Conservation (phyloP, 2,113 vertebrate genomes). For the Pelvicachromis taeniatus region DNA sequence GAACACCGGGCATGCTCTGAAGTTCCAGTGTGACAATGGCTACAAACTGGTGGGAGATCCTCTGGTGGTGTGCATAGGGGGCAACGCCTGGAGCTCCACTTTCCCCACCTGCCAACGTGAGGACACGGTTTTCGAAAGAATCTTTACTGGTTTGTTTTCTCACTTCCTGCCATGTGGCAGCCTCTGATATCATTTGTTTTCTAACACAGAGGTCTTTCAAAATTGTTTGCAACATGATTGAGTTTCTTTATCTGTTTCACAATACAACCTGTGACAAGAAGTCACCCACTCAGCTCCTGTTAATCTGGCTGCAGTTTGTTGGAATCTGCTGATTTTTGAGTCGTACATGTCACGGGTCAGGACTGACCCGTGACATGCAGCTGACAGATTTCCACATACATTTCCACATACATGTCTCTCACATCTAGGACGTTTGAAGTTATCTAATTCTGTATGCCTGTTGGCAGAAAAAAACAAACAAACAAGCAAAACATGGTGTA, state of each 20-base stretch:
- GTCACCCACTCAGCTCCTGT: background rate
- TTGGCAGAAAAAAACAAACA: background rate
- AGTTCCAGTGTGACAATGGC: constrained; percentile 82
- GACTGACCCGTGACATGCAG: background rate
- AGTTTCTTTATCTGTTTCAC: background rate
- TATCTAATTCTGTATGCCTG: background rate
- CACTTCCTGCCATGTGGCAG: background rate
- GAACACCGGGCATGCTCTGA: constrained; percentile 73
- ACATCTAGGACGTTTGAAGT: background rate
- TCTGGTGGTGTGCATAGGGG: constrained; percentile 76
- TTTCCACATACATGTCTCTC: background rate
- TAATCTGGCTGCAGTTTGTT: background rate
- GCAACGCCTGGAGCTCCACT: constrained; percentile 82
- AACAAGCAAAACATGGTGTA: background rate
- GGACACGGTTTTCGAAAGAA: constrained; percentile 33
- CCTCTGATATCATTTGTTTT: background rate
- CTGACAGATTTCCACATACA: background rate
- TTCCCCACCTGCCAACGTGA: constrained; percentile 87
- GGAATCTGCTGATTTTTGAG: background rate
- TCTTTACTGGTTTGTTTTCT: background rate
- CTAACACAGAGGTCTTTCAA: background rate
- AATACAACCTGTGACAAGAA: background rate
- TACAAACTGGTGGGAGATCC: constrained; percentile 82
- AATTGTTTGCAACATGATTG: background rate
- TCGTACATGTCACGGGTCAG: too few species aligned